Base-by-base conservation (phyloP, 2,113 vertebrate genomes). In the Lagenorhynchus albirostris region DNA sequence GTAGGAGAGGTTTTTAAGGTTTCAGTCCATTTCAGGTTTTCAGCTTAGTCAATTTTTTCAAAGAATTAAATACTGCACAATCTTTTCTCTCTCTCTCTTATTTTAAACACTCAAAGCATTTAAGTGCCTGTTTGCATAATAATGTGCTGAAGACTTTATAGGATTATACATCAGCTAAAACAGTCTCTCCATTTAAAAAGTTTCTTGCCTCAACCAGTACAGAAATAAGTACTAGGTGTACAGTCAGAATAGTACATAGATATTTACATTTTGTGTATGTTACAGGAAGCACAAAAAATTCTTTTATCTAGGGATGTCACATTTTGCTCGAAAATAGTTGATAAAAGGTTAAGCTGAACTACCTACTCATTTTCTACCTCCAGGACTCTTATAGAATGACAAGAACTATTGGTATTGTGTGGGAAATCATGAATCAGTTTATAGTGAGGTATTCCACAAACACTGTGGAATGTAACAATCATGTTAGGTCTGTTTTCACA, bases 341-440 rank as follows among this genome's bases (percentile, higher is more conserved):
- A n/a, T 85, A 68, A 97, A 93, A n/a, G 36, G 33, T 80, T 86
- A 91, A 80, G 68, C 31, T 93, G 94, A 77, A 89, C n/a, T 88
- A 25, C 17, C 15, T 76, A 50, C 60, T 83, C 47, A 62, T 38
- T 87, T 94, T 71, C 21, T 83, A 55, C 26, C 21, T 82, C 55
- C 13, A 41, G 53, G 31, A 44, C 38, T 92, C 80, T 53, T 80
- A 60, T 0, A 50, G 60, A 81, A 82, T 95, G 33, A 87, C 9
- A 68, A 23, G 63, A 96, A 67, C 73, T 80, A 7, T 89, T 85
- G 50, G 50, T 36, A 55, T 74, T 74, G 41, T 86, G 74, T 73
- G 36, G 71, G 38, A 90, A 85, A 50, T 85, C 8, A 81, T 26
- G 60, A 9, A 26, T 55, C 41, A 14, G 79, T 86, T 83, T 83